phyloP scores from a whole-genome alignment of 2,888 invertebrate species.

The Ormyrus nitidulus region DNA sequence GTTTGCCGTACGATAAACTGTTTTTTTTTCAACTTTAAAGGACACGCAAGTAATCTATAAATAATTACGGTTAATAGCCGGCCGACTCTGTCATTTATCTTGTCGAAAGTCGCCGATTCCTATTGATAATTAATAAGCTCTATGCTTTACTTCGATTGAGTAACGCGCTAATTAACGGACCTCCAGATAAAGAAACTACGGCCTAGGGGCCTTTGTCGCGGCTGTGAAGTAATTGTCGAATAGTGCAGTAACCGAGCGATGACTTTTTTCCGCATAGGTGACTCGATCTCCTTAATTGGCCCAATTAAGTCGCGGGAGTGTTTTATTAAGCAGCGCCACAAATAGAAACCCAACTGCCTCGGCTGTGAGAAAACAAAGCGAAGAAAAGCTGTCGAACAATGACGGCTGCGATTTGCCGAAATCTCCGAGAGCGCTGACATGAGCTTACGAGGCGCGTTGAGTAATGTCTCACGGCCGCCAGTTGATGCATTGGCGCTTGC shows the following conservation, averaged over 20 bases:
- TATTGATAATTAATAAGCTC: too few relatives aligned
- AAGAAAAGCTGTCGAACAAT: constrained; percentile 21
- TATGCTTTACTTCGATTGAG: too few relatives aligned
- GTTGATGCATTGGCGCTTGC: too few relatives aligned
- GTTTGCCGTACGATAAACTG: not conserved
- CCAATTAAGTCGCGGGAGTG: constrained; percentile 7
- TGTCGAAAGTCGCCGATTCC: not conserved
- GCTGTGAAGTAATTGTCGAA: not conserved
- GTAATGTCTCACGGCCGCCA: too few relatives aligned
- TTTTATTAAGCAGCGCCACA: not conserved
- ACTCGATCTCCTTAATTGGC: constrained; percentile 18
- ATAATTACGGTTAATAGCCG: not conserved
- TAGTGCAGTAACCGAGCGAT: not conserved
- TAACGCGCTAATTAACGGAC: too few relatives aligned
- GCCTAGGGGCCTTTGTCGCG: too few relatives aligned
- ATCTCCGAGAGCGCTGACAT: too few relatives aligned
- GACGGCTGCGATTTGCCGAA: not conserved
- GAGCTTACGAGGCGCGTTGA: too few relatives aligned
- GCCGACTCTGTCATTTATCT: not conserved
- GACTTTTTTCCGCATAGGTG: not conserved
- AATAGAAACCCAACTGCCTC: not conserved
- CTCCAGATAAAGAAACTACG: too few relatives aligned
- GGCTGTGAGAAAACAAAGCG: constrained; percentile 9
- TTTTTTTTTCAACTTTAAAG: not conserved
- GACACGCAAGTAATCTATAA: not conserved